A percentile compares a stretch with the other conserved stretches of the same genome.
These are phyloP conservation scores for Alentia gelatinosa DNA, from an alignment of 2,888 invertebrate genomes.

Conservation along the genomic window DNA sequence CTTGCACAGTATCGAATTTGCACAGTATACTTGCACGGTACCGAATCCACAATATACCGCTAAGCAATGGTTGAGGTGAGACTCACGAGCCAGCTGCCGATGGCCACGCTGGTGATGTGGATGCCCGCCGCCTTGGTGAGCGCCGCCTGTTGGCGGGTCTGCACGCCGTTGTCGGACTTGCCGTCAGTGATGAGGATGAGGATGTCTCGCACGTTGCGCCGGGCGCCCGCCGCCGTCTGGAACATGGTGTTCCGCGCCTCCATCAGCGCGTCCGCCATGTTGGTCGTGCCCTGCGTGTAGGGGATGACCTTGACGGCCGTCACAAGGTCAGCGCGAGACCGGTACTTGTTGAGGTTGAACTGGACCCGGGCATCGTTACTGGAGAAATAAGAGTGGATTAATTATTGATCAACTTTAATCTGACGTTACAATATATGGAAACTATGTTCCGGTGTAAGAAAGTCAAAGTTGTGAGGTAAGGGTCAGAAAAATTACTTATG, in stretches of 20 bases:
- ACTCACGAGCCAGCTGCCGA: constrained; percentile 59
- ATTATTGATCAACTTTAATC: too few relatives aligned
- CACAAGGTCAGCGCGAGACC: not conserved
- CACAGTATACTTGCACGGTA: too few relatives aligned
- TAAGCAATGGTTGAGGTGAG: too few relatives aligned
- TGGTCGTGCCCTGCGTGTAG: constrained; percentile 56
- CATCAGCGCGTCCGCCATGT: constrained; percentile 57
- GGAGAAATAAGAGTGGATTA: too few relatives aligned
- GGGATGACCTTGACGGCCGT: constrained; percentile 17
- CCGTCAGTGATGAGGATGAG: constrained; percentile 59
- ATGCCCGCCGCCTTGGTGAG: constrained; percentile 47
- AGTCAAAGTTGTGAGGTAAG: too few relatives aligned
- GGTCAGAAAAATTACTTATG: too few relatives aligned
- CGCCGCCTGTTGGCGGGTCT: constrained; percentile 39
- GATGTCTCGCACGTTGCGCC: not conserved
- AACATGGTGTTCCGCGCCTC: constrained; percentile 52
- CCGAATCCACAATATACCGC: too few relatives aligned
- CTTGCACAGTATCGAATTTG: too few relatives aligned
- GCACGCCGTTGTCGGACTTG: constrained; percentile 44
- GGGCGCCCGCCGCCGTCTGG: constrained; percentile 10
- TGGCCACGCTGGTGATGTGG: constrained; percentile 57
- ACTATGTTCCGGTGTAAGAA: too few relatives aligned
- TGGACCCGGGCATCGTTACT: constrained; percentile 22
- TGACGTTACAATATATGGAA: too few relatives aligned
- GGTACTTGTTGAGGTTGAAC: constrained; percentile 58